A percentile compares a stretch with the other conserved stretches of the same genome.
Conservation (phyloP, 2,113 vertebrate genomes). For the Clarias batrachus region DNA sequence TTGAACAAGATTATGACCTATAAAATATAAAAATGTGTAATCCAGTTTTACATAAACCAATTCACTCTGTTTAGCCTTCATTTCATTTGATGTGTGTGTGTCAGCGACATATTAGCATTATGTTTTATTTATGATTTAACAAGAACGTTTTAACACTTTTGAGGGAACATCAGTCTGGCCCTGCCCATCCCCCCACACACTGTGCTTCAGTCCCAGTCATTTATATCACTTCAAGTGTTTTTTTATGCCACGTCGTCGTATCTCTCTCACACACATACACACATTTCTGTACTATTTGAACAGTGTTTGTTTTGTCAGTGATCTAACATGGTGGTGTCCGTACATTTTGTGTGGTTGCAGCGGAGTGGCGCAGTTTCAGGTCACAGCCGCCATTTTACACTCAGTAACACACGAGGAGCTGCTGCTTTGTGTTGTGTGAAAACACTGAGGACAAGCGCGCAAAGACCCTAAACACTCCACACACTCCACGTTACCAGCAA, state of each 20-base stretch:
- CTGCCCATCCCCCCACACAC: conserved; percentile 32
- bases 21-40: not conserved
- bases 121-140: not conserved
- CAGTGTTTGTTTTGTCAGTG: not conserved
- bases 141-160: too few species aligned
- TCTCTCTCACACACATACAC: too few species aligned
- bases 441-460: not conserved
- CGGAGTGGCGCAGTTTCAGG: conserved; percentile 50
- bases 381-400: conserved; percentile 52
- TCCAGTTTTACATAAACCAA: not conserved
- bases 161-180: not conserved
- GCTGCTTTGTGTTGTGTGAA: not conserved
- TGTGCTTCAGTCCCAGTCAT: not conserved
- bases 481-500: not conserved
- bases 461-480: not conserved
- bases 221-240: not conserved
- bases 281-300: not conserved
- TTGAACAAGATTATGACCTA: not conserved
- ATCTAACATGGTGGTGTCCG: not conserved
- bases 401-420: not conserved
- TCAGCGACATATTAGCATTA: not conserved
- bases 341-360: conserved; percentile 15
- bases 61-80: not conserved
- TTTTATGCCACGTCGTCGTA: not conserved
- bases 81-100: not conserved